phyloP scores from a whole-genome alignment of 2,888 invertebrate genomes.

The Atethmia centrago region DNA sequence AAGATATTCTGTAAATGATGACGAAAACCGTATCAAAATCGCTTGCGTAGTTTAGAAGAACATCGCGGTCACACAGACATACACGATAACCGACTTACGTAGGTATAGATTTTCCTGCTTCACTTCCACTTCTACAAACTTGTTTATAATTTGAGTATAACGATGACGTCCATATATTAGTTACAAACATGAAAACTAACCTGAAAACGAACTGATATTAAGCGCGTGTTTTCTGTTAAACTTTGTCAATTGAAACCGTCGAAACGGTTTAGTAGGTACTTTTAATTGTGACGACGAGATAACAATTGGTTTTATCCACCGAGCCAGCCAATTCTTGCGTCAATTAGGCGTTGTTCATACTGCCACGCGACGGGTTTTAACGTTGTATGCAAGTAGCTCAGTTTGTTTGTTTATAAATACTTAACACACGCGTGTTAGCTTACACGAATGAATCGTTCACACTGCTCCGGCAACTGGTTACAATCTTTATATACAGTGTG shows the following conservation, averaged over 20 bases:
- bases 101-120: not conserved
- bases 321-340: not conserved
- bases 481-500: not conserved
- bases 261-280: constrained; percentile 6
- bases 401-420: not conserved
- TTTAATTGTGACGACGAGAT: constrained; percentile 4
- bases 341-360: not conserved
- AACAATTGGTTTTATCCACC: not conserved
- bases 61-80: not conserved
- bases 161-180: constrained; percentile 1
- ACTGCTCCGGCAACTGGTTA: not conserved
- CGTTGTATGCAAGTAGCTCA: not conserved
- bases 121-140: not conserved
- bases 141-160: constrained; percentile 4
- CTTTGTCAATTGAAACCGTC: constrained; percentile 28
- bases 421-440: not conserved
- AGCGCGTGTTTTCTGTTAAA: constrained; percentile 21
- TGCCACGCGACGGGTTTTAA: not conserved
- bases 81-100: no score
- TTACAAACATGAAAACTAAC: not conserved
- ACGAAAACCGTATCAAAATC: not conserved
- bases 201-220: constrained; percentile 21
- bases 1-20: not conserved
- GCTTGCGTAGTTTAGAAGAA: not conserved
- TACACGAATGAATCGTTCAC: not conserved